Conservation (phyloP, 64 coral and sea anemone genomes). For the Stichodactyla mertensii region DNA sequence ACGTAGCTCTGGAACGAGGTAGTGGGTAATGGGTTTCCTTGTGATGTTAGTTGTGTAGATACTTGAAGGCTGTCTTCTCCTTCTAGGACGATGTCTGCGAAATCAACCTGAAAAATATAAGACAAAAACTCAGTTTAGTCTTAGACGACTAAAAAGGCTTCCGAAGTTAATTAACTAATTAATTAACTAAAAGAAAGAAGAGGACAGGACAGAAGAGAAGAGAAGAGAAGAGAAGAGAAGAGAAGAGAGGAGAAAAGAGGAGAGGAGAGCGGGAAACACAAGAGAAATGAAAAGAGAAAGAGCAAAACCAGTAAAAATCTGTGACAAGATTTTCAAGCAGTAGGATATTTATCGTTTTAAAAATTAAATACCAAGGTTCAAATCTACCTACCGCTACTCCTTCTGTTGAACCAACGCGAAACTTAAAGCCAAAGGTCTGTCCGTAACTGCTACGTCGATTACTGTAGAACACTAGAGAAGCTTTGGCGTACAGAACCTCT, state of each 20-base stretch:
- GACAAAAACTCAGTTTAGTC: background rate
- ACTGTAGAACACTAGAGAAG: conserved; percentile 50
- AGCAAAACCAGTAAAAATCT: no score
- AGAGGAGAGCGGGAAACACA: no score
- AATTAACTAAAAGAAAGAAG: background rate
- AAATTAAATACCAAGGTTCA: no score
- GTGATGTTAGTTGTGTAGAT: conserved; percentile 66
- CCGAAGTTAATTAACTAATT: background rate
- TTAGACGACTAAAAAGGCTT: background rate
- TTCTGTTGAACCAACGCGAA: conserved; percentile 62
- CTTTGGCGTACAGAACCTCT: conserved; percentile 64
- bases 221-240: no score
- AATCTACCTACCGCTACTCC: conserved; percentile 24
- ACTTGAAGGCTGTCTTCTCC: conserved; percentile 64
- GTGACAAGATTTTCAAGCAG: no score
- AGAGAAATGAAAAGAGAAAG: no score
- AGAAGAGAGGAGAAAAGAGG: background rate
- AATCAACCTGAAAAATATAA: conserved; percentile 23
- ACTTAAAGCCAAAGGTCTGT: conserved; percentile 74
- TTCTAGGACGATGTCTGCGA: conserved; percentile 65
- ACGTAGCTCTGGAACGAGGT: conserved; percentile 75
- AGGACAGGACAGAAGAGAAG: background rate
- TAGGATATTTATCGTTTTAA: no score
- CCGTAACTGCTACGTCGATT: conserved; percentile 81
- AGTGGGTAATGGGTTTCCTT: conserved; percentile 67